phyloP scores from a whole-genome alignment of 2,888 invertebrate genomes.

The Cancer borealis region DNA sequence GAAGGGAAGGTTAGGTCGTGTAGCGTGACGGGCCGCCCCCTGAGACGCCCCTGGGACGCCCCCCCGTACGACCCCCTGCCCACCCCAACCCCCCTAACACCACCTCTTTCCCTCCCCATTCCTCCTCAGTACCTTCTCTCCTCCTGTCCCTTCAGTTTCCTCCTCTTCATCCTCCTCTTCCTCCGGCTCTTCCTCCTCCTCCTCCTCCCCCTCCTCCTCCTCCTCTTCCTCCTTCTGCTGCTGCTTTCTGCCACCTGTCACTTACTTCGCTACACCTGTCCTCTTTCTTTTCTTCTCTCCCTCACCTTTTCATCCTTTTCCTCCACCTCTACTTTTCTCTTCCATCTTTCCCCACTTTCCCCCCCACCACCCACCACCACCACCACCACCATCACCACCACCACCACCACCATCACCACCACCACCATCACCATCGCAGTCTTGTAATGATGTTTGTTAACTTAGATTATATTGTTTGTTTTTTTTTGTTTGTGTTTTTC shows the following conservation, averaged over 20 bases:
- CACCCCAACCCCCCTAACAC: background rate
- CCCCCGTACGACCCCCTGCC: background rate
- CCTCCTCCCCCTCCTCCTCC: background rate
- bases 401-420: too few relatives aligned
- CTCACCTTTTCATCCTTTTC: constrained; percentile 19
- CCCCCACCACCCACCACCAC: background rate
- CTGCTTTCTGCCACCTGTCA: background rate
- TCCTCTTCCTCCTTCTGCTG: background rate
- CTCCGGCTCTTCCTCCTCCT: background rate
- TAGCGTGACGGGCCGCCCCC: background rate
- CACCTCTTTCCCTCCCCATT: background rate
- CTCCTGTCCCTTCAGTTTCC: background rate
- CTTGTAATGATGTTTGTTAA: background rate
- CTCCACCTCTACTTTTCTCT: background rate
- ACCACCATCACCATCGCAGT: background rate
- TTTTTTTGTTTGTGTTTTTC: background rate
- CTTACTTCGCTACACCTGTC: constrained; percentile 4
- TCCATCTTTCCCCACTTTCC: background rate
- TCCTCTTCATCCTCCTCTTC: background rate
- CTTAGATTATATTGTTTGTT: background rate
- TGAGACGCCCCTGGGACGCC: background rate
- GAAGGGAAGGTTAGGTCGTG: background rate
- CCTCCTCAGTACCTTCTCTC: background rate
- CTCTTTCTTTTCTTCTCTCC: background rate
- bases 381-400: background rate